Base-by-base conservation (phyloP, 2,113 vertebrate genomes). In the Ailurus styani region DNA sequence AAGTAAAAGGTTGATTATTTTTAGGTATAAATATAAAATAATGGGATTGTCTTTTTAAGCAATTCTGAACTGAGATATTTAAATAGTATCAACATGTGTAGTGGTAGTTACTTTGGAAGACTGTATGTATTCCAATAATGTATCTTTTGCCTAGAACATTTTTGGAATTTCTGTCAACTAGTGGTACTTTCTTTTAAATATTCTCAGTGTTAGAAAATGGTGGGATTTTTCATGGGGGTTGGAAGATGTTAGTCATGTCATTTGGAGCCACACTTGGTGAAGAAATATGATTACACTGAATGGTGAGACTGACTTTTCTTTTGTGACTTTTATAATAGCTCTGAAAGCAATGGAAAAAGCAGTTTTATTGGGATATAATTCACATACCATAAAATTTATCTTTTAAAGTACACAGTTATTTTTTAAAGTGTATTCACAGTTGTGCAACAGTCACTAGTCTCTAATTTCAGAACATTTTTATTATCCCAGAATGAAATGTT, bases 391-490 rank as follows among this genome's bases (percentile, higher is more conserved):
- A 95, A 95, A 85, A 50, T 70, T 95, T 25, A 62, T 31, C 25
- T 70, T 96, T 86, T 34, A 62, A 86, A 85, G 31, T 85, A 10
- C 85, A 23, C 13, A 55, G 5, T 93, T 85, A 5, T 23, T 4
- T 64, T 96, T 64, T 72, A 47, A 37, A 60, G 9, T 91, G 8
- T 89, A 57, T 66, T 96, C 2, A 84, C 1, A 78, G 13, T 95
- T 97, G 54, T 78, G 54, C 17, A 84, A 23, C 18, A 75, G 13
- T 88, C 54, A 73, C 23, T 27, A 45, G 77, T 91, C 20, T 91
- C 72, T 47, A 42, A 50, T 96, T 92, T 89, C 31, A 81, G 60
- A 94, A 93, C 23, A 75, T 91, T 96, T 70, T 87, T 73, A 72
- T 82, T 87, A 47, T n/a, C 91, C 18, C 37, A 68, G 31, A 91